Evolutionary conservation across 2,797 vertebrate species (phyloP).

Genomic region (Acestrorhynchus altus): DNA sequence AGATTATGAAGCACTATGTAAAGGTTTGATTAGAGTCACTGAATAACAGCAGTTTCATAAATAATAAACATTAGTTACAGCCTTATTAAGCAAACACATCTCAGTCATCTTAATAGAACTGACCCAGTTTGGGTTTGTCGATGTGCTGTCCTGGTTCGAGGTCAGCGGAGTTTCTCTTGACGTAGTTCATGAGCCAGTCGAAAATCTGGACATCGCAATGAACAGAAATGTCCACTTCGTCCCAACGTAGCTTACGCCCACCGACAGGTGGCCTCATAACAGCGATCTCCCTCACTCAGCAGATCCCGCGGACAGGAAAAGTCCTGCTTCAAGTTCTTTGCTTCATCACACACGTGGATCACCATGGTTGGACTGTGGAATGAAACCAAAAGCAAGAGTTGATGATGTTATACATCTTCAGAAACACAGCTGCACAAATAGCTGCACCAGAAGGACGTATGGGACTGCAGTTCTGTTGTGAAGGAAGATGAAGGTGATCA

Average conservation of each 20-base stretch:
- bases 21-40: too few species aligned
- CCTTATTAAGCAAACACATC: neutral
- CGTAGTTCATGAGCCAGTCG: conserved; percentile 97
- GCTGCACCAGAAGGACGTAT: too few species aligned
- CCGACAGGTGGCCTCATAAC: conserved; percentile 93
- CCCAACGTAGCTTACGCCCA: conserved; percentile 95
- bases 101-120: neutral
- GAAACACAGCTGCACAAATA: too few species aligned
- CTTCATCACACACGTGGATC: conserved; percentile 98
- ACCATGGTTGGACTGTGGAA: conserved; percentile 91
- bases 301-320: conserved; percentile 95
- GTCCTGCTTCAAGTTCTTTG: conserved; percentile 96
- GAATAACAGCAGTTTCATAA: too few species aligned
- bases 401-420: too few species aligned
- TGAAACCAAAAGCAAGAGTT: neutral
- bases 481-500: too few species aligned
- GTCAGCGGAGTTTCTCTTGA: conserved; percentile 87
- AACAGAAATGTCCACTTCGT: conserved; percentile 98
- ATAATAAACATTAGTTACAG: neutral
- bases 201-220: conserved; percentile 99
- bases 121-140: conserved; percentile 91
- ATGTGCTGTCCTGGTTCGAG: conserved; percentile 75
- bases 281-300: conserved; percentile 96
- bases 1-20: too few species aligned
- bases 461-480: too few species aligned